Conservation (phyloP, 2,113 vertebrate genomes). For the Hystrix brachyura region DNA sequence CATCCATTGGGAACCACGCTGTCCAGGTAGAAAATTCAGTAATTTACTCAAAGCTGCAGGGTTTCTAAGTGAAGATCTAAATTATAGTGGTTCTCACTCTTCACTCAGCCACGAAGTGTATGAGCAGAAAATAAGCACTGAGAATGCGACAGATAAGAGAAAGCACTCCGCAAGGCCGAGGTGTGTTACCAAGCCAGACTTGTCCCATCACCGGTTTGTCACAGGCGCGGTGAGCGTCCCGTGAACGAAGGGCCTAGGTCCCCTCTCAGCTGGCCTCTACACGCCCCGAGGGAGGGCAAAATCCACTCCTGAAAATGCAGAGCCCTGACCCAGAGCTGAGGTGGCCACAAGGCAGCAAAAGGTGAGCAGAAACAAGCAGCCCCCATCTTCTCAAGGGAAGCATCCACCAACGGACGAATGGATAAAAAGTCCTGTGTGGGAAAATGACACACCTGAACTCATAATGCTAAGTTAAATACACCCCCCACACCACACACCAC, state of each 20-base stretch:
- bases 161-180: not conserved
- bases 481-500: no score
- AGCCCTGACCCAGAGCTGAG: not conserved
- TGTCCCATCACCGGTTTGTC: not conserved
- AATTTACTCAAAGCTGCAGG: not conserved
- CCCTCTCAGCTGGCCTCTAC: not conserved
- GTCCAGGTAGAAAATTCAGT: not conserved
- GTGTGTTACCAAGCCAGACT: not conserved
- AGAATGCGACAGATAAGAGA: not conserved
- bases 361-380: not conserved
- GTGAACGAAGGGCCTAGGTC: not conserved
- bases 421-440: not conserved
- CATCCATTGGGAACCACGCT: accelerated
- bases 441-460: not conserved
- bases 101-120: not conserved
- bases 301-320: not conserved
- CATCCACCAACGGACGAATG: not conserved
- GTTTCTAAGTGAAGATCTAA: not conserved
- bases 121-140: not conserved
- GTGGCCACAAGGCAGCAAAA: not conserved
- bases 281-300: not conserved
- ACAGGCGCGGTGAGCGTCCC: not conserved
- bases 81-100: not conserved
- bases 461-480: not conserved
- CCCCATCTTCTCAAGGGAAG: not conserved